Evolutionary conservation across 2,113 vertebrate genomes (phyloP).

Genomic region (Catharus fuscescens): DNA sequence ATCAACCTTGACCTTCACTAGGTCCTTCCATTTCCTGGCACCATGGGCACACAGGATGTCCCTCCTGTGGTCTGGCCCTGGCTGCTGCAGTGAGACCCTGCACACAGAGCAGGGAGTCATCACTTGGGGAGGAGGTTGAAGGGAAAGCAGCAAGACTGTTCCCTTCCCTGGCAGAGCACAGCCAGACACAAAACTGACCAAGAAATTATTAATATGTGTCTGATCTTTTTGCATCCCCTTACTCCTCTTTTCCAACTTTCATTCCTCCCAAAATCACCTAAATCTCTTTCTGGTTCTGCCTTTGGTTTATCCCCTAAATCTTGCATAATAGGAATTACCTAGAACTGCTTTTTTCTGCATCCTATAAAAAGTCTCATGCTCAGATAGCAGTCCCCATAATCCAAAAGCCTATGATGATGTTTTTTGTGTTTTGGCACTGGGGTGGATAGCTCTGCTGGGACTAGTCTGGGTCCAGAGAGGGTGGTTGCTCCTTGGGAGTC

Average conservation of each 20-base stretch:
- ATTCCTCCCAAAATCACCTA: not conserved
- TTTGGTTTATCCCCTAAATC: not conserved
- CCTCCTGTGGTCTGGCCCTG: not conserved
- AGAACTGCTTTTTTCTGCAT: not conserved
- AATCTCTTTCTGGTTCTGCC: not conserved
- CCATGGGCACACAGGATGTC: fast-evolving
- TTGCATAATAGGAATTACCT: fast-evolving
- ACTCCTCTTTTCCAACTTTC: not conserved
- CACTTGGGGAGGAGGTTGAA: not conserved
- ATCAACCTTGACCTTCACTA: not conserved
- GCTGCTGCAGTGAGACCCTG: not conserved
- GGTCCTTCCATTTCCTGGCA: not conserved
- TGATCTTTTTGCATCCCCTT: not conserved
- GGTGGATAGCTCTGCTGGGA: not conserved
- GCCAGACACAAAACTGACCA: not conserved
- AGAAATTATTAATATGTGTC: not conserved
- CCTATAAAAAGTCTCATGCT: fast-evolving
- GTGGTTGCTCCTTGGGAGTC: not conserved
- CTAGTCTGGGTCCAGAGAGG: fast-evolving
- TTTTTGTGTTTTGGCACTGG: not conserved
- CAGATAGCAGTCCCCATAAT: fast-evolving
- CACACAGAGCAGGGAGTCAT: not conserved
- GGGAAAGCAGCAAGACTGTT: not conserved
- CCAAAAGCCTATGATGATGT: not conserved
- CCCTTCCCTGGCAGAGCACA: not conserved